Percentiles rank a stretch among this genome's conserved stretches.
These are phyloP conservation scores for Morus bassanus DNA, from an alignment of 2,797 vertebrate species.

Conservation along the genomic window DNA sequence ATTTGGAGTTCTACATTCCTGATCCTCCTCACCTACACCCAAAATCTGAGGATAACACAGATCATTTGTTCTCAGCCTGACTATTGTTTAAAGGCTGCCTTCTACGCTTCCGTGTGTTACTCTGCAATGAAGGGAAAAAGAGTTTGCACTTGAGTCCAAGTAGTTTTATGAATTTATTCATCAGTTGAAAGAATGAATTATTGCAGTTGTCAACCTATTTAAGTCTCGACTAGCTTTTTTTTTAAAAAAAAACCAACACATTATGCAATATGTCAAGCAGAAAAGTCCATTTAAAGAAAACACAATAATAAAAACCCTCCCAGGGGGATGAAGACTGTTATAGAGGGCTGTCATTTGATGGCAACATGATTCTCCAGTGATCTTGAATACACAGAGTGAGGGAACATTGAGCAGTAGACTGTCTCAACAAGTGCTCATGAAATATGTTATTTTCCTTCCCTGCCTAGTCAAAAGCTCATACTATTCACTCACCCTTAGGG, in stretches of 20 bases:
- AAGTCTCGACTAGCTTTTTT: background rate
- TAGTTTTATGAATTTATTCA: background rate
- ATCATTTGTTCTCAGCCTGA: background rate
- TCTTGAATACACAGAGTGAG: background rate
- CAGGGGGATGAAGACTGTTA: background rate
- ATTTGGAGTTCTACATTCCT: background rate
- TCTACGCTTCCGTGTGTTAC: background rate
- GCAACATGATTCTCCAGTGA: background rate
- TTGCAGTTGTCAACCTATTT: background rate
- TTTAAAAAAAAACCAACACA: background rate
- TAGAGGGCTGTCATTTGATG: background rate
- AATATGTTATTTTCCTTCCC: background rate
- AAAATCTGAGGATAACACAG: background rate
- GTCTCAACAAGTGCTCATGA: background rate
- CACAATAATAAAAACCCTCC: background rate
- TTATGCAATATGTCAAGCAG: background rate
- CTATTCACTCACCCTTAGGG: background rate
- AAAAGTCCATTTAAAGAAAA: background rate
- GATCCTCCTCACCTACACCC: background rate
- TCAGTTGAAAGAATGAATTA: background rate
- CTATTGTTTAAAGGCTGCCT: background rate
- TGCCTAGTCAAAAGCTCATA: background rate
- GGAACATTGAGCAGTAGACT: background rate
- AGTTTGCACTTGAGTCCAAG: background rate
- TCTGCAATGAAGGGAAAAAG: background rate